Evolutionary conservation across 1,140 invertebrate species (phyloP), one percentile per base, ranked within the genome.

Genomic region (Drosophila equinoxialis): DNA sequence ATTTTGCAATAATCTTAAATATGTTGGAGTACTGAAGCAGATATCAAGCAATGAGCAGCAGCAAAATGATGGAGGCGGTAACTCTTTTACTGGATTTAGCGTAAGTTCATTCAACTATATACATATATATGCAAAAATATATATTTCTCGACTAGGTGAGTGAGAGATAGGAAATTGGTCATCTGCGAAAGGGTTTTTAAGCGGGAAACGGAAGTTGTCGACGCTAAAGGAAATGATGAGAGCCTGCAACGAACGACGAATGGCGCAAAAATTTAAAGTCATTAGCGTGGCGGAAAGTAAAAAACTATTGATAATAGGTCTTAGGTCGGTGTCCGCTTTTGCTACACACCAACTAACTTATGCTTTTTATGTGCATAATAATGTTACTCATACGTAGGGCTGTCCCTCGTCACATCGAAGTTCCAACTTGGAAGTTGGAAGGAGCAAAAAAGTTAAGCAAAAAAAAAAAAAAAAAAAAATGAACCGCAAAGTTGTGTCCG

Each of bases 1-100:
- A 89, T 96, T 98, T 89, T 98, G 96, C 90, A 96, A 96, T 0
- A 95, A 97, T 93, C 93, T 98, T n/a, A 93, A 98, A n/a, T 95
- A 96, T 41, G 96, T 96, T 58, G 97, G 97, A 0, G 96, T 98
- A 17, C 92, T 98, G 6, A 94, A 95, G 67, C 95, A 97, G 91
- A 94, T 97, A 76, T 94, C 87, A 70, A 90, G 69, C 42, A 81
- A 89, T 33, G 80, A 87, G 39, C 74, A 73, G 33, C 70, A 75
- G 58, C 68, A 71, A 0, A 14, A 45, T 45, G 17, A 51, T 51
- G 71, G 70, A 55, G 93, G 93, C 39, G 93, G 93, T 8, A 37
- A 37, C 57, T 35, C 65, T 55, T 57, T 73, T 93, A 94, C 72
- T 69, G 93, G 95, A 68, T 97, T 97, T 92, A 95, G 96, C 94